Conservation (phyloP, 2,113 vertebrate genomes). For the Rana temporaria region DNA sequence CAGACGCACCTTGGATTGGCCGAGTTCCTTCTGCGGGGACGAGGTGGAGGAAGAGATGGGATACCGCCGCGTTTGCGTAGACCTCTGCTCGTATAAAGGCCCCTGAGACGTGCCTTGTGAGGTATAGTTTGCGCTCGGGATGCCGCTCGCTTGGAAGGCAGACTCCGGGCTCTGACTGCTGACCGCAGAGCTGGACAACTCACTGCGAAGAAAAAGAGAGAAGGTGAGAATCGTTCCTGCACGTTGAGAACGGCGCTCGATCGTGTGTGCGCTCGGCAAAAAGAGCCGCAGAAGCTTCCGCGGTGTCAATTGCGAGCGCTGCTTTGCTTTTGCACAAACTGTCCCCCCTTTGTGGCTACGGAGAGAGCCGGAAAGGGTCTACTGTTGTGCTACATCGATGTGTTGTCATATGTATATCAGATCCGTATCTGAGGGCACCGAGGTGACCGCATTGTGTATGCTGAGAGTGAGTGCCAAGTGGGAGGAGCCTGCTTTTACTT, state of each 20-base stretch:
- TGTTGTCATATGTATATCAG: no score
- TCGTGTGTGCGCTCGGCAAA: not conserved
- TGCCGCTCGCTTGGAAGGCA: conserved; percentile 76
- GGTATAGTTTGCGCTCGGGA: conserved; percentile 79
- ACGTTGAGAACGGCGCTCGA: no score
- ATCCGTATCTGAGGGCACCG: no score
- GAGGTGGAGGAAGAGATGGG: conserved; percentile 85
- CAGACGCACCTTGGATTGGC: conserved; percentile 85
- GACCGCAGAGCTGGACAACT: conserved; percentile 84
- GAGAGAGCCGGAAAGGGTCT: conserved; percentile 57
- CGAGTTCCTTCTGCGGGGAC: conserved; percentile 90
- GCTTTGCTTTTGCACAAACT: conserved; percentile 55
- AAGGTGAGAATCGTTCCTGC: not conserved
- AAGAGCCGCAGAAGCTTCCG: not conserved
- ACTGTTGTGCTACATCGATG: conserved; percentile 55
- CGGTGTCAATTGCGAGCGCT: not conserved
- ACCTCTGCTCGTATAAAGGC: conserved; percentile 93
- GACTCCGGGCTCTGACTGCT: conserved; percentile 87
- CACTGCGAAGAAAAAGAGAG: conserved; percentile 70
- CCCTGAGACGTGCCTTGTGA: conserved; percentile 82
- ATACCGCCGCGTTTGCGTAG: conserved; percentile 87
- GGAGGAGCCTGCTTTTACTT: no score
- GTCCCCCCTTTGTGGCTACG: conserved; percentile 60
- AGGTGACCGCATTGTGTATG: no score
- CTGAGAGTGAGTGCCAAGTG: no score